Evolutionary conservation across 2,888 invertebrate genomes (phyloP).

Genomic region (Morpho achilles): DNA sequence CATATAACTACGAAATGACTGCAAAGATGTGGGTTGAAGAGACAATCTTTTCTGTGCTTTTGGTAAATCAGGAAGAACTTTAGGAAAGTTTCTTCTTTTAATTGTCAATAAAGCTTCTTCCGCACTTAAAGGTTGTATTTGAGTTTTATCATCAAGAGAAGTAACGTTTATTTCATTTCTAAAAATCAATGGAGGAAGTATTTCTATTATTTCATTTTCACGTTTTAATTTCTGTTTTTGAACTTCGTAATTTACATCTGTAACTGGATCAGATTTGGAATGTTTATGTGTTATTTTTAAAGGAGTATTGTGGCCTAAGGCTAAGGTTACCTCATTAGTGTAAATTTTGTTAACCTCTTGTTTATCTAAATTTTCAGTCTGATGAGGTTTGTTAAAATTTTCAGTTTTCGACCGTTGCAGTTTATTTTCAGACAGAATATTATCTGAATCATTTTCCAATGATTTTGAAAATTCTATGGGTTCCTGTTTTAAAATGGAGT

Average conservation of each 20-base stretch:
- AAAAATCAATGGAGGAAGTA: conserved; percentile 67
- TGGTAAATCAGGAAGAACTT: conserved; percentile 90
- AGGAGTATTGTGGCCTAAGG: conserved; percentile 48
- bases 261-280: conserved; percentile 84
- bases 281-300: conserved; percentile 81
- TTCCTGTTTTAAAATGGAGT: conserved; percentile 85
- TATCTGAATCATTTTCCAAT: conserved; percentile 63
- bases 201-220: conserved; percentile 44
- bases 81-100: conserved; percentile 88
- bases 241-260: conserved; percentile 74
- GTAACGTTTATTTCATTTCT: conserved; percentile 87
- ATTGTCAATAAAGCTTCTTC: conserved; percentile 87
- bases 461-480: conserved; percentile 87
- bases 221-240: conserved; percentile 50
- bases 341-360: conserved; percentile 43
- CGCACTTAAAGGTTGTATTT: conserved; percentile 71
- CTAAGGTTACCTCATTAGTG: conserved; percentile 60
- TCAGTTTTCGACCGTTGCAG: conserved; percentile 66
- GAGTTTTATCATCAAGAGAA: conserved; percentile 78
- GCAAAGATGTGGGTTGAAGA: conserved; percentile 77
- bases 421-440: conserved; percentile 50
- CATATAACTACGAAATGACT: conserved; percentile 56
- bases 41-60: conserved; percentile 81
- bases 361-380: background rate
- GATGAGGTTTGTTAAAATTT: conserved; percentile 47